A percentile compares a stretch with the other conserved stretches of the same genome.
Evolutionary conservation across 2,797 vertebrate species (phyloP).

Genomic region (Leptodactylus fallax): DNA sequence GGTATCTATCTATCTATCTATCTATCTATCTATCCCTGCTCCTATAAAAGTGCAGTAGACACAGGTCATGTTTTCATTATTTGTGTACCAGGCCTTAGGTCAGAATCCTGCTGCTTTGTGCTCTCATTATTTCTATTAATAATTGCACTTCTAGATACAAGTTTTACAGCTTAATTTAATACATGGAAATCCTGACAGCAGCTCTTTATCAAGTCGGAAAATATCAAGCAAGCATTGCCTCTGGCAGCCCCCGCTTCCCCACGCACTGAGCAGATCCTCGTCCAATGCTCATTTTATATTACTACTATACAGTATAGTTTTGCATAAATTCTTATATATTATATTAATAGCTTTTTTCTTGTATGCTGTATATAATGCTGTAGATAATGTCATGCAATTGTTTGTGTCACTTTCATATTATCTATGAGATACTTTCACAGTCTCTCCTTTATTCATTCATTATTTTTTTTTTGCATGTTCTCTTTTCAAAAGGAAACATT

Average conservation of each 20-base stretch:
- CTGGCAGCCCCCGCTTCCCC: not conserved
- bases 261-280: not conserved
- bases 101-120: conserved; percentile 1
- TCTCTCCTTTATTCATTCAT: not conserved
- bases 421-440: not conserved
- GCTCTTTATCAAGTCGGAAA: conserved; percentile 48
- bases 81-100: conserved; percentile 24
- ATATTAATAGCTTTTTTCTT: not conserved
- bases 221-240: conserved; percentile 30
- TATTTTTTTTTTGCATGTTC: not conserved
- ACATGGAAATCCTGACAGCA: conserved; percentile 48
- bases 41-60: not conserved
- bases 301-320: not conserved
- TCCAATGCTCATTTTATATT: conserved; percentile 1
- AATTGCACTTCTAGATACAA: conserved; percentile 31
- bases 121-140: conserved; percentile 56
- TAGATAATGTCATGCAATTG: not conserved
- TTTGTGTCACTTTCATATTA: not conserved
- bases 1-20: not conserved
- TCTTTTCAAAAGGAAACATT: not conserved
- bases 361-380: not conserved
- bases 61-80: not conserved
- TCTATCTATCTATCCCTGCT: not conserved
- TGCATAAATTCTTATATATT: not conserved
- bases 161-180: conserved; percentile 51